These are phyloP conservation scores for Alfaro cultratus DNA, from an alignment of 2,797 vertebrate genomes.

Conservation along the genomic window DNA sequence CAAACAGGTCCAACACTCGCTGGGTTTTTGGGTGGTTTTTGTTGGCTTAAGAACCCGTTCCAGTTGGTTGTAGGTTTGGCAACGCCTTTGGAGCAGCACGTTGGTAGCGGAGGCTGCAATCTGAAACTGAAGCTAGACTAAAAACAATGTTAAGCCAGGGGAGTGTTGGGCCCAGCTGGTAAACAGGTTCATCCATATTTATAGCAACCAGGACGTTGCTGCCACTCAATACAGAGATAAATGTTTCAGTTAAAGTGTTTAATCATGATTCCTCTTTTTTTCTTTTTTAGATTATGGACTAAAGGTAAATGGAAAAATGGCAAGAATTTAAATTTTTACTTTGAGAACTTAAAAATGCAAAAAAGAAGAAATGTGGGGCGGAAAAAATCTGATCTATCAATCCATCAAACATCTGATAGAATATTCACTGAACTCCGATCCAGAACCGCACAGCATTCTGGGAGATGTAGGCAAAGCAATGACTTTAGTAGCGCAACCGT, in stretches of 20 bases:
- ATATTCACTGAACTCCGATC: too few relatives aligned
- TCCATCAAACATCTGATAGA: too few relatives aligned
- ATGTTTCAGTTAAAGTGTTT: constrained; percentile 29
- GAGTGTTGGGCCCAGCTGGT: constrained; percentile 51
- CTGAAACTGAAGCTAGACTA: constrained; percentile 48
- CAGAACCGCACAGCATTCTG: too few relatives aligned
- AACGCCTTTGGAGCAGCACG: not conserved
- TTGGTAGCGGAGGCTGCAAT: constrained; percentile 44
- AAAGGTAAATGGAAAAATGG: too few relatives aligned
- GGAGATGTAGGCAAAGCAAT: too few relatives aligned
- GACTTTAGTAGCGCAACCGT: too few relatives aligned
- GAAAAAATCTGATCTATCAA: too few relatives aligned
- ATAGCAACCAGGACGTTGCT: constrained; percentile 59
- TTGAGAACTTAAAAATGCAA: too few relatives aligned
- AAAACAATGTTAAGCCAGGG: constrained; percentile 49
- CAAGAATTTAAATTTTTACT: too few relatives aligned
- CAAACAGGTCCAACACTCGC: not conserved
- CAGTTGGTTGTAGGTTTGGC: not conserved
- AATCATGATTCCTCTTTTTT: constrained; percentile 13
- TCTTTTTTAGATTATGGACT: not conserved
- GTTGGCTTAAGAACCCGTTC: not conserved
- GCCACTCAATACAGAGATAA: constrained; percentile 55
- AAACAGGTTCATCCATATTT: constrained; percentile 73
- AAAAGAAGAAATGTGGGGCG: too few relatives aligned
- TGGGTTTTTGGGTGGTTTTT: not conserved